A percentile compares a stretch with the other conserved stretches of the same genome.
These are phyloP conservation scores for Nixonia krombeini DNA, from an alignment of 1,140 invertebrate species.

Conservation along the genomic window DNA sequence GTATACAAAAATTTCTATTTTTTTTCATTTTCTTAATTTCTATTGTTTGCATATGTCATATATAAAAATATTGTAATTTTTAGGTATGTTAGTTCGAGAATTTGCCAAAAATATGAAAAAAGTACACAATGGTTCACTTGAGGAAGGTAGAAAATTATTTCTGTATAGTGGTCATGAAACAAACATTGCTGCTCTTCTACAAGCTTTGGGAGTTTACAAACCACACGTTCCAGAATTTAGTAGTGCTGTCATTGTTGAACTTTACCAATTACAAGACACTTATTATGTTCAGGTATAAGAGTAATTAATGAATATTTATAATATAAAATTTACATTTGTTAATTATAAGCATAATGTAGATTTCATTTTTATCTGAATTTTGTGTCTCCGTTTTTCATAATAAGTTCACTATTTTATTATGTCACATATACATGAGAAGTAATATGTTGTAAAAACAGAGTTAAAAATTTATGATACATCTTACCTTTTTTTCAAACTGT, in stretches of 20 bases:
- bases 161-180: conserved; percentile 80
- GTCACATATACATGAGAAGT: no score
- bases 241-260: conserved; percentile 67
- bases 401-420: no score
- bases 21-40: no score
- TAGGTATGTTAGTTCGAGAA: conserved; percentile 71
- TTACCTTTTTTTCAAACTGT: no score
- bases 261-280: conserved; percentile 28
- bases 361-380: conserved; percentile 6
- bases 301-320: no score
- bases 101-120: conserved; percentile 68
- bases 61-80: no score
- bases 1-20: no score
- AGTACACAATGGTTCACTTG: conserved; percentile 21
- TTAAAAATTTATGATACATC: no score
- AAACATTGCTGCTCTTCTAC: conserved; percentile 78
- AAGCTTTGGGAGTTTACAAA: conserved; percentile 76
- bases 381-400: neutral
- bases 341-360: neutral
- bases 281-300: conserved; percentile 50
- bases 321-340: neutral
- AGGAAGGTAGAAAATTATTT: conserved; percentile 68
- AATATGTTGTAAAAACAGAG: no score
- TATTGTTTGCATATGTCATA: no score
- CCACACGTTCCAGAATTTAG: conserved; percentile 73